Evolutionary conservation across 2,797 vertebrate genomes (phyloP), one percentile per base, ranked within the genome.

Genomic region (Hydrophis major): DNA sequence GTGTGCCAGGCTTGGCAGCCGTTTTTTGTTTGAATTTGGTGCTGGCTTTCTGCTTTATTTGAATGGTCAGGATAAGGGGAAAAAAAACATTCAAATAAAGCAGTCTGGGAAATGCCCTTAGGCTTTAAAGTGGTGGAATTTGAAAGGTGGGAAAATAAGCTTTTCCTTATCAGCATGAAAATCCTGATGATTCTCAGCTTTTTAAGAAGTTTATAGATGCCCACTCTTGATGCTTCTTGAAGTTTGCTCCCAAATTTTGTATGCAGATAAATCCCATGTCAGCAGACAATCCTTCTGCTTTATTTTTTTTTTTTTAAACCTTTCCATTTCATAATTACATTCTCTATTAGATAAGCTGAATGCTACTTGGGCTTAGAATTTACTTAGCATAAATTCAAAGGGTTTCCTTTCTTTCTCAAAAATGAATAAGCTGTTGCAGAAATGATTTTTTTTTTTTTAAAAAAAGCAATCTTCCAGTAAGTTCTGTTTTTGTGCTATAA

Each of bases 401-500:
- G 56, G 37, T 32, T 13, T 53, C 13, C 2, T 5, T 37, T 18
- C 6, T 16, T 55, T 20, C 18, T 42, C 25, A 1, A 93, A 86
- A 88, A 78, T 60, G n/a, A 74, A 90, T 93, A 57, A 50, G 42
- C 92, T 60, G 55, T 61, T 60, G 28, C 3, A 22, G 56, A 88
- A 78, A 78, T 78, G 37, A 42, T 42, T 42, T 16, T 3, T 63
- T 69, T 69, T 32, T 32, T 61, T 11, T 4, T 47, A 66, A 12
- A 12, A 10, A 14, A 22, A 42, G 22, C 89, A 83, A 56, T 91
- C 74, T 96, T 93, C 66, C 91, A 93, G 93, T 60, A 63, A 95
- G 93, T 87, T 92, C 42, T 88, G 83, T n/a, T 83, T 95, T 94
- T 94, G 27, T 92, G 47, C 55, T 92, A 50, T 89, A 94, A 95